These are phyloP conservation scores for Chauna torquata DNA, from an alignment of 2,113 vertebrate genomes.

Conservation along the genomic window DNA sequence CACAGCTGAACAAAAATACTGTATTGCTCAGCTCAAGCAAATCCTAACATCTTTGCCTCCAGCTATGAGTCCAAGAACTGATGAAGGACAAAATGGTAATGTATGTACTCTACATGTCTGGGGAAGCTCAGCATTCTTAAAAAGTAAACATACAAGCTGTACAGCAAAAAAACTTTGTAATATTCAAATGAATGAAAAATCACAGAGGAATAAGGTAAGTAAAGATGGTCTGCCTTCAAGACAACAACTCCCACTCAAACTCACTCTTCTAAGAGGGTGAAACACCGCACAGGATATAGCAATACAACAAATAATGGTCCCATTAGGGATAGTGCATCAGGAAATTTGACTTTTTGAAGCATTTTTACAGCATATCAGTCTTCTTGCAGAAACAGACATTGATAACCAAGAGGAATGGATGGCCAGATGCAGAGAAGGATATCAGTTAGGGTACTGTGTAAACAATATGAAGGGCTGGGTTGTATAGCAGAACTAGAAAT, in stretches of 20 bases:
- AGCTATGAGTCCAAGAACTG: constrained; percentile 52
- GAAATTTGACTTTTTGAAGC: constrained; percentile 31
- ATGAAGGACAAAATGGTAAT: constrained; percentile 67
- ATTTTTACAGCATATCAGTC: neutral
- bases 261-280: neutral
- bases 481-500: neutral
- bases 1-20: constrained; percentile 75
- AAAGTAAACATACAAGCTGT: neutral
- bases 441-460: neutral
- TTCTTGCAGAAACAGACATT: neutral
- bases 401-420: constrained; percentile 36
- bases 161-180: neutral
- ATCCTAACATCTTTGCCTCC: constrained; percentile 70
- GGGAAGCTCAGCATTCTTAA: neutral
- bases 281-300: neutral
- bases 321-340: neutral
- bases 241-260: neutral
- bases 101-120: neutral
- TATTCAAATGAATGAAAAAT: neutral
- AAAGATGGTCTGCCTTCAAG: neutral
- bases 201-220: neutral
- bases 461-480: neutral
- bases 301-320: neutral
- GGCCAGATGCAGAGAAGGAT: neutral
- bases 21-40: constrained; percentile 77